These are phyloP conservation scores for Chrysemys picta DNA, from an alignment of 2,113 vertebrate species.

Conservation along the genomic window DNA sequence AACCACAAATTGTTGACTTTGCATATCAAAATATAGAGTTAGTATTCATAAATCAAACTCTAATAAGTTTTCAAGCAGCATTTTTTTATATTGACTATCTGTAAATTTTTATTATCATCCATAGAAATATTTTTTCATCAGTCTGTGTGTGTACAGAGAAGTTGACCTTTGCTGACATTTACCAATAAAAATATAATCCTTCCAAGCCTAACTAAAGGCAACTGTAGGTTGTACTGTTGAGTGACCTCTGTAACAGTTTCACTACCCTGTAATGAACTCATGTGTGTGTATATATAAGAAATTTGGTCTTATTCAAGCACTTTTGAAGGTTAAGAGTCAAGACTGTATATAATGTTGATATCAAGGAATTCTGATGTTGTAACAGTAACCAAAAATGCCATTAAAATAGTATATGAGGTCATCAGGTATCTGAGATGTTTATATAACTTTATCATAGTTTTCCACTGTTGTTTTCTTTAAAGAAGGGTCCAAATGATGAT, in stretches of 20 bases:
- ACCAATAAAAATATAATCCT: not conserved
- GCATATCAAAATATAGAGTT: not conserved
- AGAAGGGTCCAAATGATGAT: not conserved
- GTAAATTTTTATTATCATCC: not conserved
- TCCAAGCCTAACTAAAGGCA: not conserved
- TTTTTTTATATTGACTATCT: not conserved
- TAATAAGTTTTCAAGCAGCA: not conserved
- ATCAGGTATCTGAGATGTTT: not conserved
- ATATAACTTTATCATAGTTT: not conserved
- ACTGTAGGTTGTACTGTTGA: not conserved
- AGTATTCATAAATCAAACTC: not conserved
- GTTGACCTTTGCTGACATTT: not conserved
- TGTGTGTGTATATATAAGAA: not conserved
- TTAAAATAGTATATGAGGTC: not conserved
- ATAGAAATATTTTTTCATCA: not conserved
- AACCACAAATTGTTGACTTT: not conserved
- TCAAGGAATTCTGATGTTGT: not conserved
- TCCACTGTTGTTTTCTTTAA: not conserved
- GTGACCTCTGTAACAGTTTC: not conserved
- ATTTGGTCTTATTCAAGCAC: not conserved
- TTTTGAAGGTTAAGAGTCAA: not conserved
- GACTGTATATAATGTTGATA: not conserved
- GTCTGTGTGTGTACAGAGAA: not conserved
- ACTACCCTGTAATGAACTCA: not conserved
- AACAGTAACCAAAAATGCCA: not conserved